Evolutionary conservation across 2,113 vertebrate genomes (phyloP).

Genomic region (Myrmophylax atrothorax): DNA sequence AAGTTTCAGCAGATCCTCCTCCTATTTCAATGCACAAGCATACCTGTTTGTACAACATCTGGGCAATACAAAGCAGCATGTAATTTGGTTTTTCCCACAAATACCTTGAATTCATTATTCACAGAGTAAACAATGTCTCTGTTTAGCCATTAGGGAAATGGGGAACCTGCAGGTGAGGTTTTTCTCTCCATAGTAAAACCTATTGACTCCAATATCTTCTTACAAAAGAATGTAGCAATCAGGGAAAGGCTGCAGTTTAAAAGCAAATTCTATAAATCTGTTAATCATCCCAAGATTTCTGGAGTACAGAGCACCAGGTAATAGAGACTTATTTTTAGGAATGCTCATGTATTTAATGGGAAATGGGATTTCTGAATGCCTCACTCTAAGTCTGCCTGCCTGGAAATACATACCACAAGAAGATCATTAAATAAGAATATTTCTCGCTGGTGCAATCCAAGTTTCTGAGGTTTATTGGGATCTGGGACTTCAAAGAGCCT

Average conservation of each 20-base stretch:
- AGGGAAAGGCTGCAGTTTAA: not conserved
- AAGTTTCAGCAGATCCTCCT: not conserved
- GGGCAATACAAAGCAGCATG: not conserved
- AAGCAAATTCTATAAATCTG: not conserved
- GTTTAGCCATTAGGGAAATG: not conserved
- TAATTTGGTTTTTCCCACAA: not conserved
- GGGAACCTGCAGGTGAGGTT: not conserved
- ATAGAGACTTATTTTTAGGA: not conserved
- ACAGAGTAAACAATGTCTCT: not conserved
- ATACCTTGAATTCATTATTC: not conserved
- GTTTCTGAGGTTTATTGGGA: constrained; percentile 95
- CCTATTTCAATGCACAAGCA: not conserved
- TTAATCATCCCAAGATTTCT: not conserved
- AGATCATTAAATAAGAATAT: constrained; percentile 99
- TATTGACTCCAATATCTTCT: not conserved
- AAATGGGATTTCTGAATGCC: not conserved
- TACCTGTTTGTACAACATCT: not conserved
- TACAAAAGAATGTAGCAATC: not conserved
- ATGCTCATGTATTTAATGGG: not conserved
- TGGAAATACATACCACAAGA: constrained; percentile 86
- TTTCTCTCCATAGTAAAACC: not conserved
- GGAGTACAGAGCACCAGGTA: not conserved
- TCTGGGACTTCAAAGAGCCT: constrained; percentile 96
- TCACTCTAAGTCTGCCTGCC: not conserved
- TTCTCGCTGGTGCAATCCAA: constrained; percentile 94